Evolutionary conservation across 2,888 invertebrate species (phyloP).

Genomic region (Rhamphomyia laevipes): DNA sequence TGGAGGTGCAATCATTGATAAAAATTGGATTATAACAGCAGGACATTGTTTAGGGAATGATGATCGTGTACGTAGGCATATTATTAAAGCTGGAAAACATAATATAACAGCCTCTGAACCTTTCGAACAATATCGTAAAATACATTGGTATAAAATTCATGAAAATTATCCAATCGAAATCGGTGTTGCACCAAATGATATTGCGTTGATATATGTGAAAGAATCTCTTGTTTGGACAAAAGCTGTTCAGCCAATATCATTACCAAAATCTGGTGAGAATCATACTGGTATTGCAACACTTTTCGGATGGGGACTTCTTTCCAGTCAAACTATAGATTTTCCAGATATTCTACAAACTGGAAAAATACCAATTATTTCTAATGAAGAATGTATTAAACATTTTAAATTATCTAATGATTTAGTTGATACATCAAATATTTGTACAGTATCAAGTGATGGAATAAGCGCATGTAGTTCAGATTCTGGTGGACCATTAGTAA

Average conservation of each 20-base stretch:
- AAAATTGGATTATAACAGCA: constrained; percentile 7
- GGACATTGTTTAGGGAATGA: constrained; percentile 3
- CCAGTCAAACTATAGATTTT: neutral
- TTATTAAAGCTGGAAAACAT: constrained; percentile 4
- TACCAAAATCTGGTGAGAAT: constrained; percentile 1
- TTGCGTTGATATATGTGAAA: constrained; percentile 5
- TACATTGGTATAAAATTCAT: constrained; percentile 7
- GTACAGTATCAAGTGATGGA: constrained; percentile 2
- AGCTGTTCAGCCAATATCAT: constrained; percentile 4
- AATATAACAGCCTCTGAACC: neutral
- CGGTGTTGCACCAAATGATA: constrained; percentile 6
- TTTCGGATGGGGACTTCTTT: constrained; percentile 8
- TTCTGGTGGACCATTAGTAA: constrained; percentile 8
- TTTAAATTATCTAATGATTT: neutral
- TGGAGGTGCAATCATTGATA: constrained; percentile 8
- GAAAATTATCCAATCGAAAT: constrained; percentile 2
- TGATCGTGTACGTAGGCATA: neutral
- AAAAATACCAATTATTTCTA: constrained; percentile 5
- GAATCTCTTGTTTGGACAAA: constrained; percentile 4
- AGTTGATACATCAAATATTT: constrained; percentile 5
- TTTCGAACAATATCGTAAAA: constrained; percentile 2
- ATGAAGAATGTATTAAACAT: neutral
- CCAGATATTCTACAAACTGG: constrained; percentile 9
- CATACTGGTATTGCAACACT: neutral
- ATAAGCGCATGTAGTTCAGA: constrained; percentile 5